Conservation (phyloP, 2,113 vertebrate species). For the Onychostoma macrolepis region DNA sequence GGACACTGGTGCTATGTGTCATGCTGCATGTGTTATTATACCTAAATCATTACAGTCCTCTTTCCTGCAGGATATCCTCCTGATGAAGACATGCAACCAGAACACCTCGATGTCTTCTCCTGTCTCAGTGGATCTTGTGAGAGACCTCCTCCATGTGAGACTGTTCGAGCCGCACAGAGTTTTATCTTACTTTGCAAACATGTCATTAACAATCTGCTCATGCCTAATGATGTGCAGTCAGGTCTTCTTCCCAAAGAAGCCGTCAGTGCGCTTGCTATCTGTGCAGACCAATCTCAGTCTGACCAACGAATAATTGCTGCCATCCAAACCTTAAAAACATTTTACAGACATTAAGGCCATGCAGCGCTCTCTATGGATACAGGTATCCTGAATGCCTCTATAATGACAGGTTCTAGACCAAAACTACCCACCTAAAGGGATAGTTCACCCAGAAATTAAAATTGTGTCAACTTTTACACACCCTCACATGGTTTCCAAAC, state of each 20-base stretch:
- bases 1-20: neutral
- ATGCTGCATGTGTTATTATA: neutral
- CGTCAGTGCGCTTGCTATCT: constrained; percentile 67
- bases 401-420: constrained; percentile 56
- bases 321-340: constrained; percentile 65
- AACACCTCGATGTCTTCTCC: constrained; percentile 80
- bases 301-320: constrained; percentile 53
- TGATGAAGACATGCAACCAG: constrained; percentile 35
- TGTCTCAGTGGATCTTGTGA: constrained; percentile 77
- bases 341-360: constrained; percentile 76
- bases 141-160: constrained; percentile 69
- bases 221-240: constrained; percentile 61
- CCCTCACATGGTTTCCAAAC: neutral
- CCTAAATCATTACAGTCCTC: neutral
- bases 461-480: too few relatives aligned
- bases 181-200: constrained; percentile 75
- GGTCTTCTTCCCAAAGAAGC: constrained; percentile 56
- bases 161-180: constrained; percentile 74
- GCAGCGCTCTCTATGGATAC: constrained; percentile 78
- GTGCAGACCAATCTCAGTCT: constrained; percentile 35
- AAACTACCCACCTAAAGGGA: neutral
- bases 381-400: constrained; percentile 87
- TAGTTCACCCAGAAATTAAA: neutral
- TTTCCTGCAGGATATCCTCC: constrained; percentile 68
- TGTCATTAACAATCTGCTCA: constrained; percentile 75